phyloP scores from a whole-genome alignment of 2,888 invertebrate species.

The Bellardia pandia region DNA sequence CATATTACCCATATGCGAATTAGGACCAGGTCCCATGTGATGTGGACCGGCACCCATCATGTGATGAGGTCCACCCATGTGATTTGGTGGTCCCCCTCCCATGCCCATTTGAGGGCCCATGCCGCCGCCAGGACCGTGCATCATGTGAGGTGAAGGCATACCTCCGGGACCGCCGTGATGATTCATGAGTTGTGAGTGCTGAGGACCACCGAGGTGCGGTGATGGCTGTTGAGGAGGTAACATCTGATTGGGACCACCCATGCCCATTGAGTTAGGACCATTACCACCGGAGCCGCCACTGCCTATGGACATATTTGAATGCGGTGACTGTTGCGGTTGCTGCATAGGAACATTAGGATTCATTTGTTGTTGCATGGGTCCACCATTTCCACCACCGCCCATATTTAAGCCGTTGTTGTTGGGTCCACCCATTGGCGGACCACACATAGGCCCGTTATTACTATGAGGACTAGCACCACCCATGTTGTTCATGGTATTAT shows the following conservation, averaged over 20 bases:
- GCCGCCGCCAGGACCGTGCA: conserved; percentile 77
- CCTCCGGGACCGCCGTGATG: conserved; percentile 80
- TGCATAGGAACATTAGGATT: conserved; percentile 84
- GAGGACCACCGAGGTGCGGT: conserved; percentile 79
- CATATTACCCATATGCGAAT: conserved; percentile 74
- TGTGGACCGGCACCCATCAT: conserved; percentile 74
- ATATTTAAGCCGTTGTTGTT: conserved; percentile 73
- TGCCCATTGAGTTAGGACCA: conserved; percentile 81
- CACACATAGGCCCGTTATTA: conserved; percentile 80
- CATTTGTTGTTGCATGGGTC: conserved; percentile 81
- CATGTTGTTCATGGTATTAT: conserved; percentile 74
- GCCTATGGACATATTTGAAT: conserved; percentile 76
- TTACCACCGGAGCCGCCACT: conserved; percentile 75
- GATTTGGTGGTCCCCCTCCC: conserved; percentile 74
- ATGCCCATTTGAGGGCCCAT: conserved; percentile 80
- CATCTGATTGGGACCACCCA: conserved; percentile 79
- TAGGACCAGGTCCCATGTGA: conserved; percentile 72
- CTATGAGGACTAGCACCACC: conserved; percentile 74
- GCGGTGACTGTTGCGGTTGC: conserved; percentile 78
- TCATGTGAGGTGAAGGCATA: conserved; percentile 81
- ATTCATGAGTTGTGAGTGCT: conserved; percentile 80
- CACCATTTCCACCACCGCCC: conserved; percentile 75
- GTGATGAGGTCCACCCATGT: conserved; percentile 78
- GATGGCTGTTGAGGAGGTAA: conserved; percentile 81
- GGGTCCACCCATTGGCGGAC: conserved; percentile 69